Base-by-base conservation (phyloP, 2,888 invertebrate genomes). In the Idaea straminata region DNA sequence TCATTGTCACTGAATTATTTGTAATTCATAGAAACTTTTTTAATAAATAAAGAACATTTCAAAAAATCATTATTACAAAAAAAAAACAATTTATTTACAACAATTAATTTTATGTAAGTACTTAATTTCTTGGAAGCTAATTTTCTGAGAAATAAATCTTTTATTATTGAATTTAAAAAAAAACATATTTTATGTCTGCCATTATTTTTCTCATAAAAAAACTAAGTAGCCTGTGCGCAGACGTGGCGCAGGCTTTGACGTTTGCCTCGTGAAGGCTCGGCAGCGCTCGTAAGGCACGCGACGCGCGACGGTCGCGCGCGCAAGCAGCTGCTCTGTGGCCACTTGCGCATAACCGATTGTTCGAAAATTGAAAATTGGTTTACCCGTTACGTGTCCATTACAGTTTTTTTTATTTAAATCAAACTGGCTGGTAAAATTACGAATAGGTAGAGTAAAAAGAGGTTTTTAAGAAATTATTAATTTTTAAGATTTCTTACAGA, bases 241-340 rank as follows among this genome's bases (percentile, higher is more conserved):
- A 57, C 16, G 47, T 25, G 69, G 71, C 67, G 61, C 64, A 66
- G 65, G 71, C 70, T 71, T 71, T 72, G 71, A 61, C 73, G 66
- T 71, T 72, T 66, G 61, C 69, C 82, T 87, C 88, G 89, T 82
- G 76, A 72, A 71, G 71, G 68, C 70, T 88, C 89, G 87, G 85
- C 77, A 71, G 88, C 87, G 86, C 81, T 77, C 78, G 74, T 83
- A 80, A 74, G 84, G 88, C 89, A 89, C 91, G 91, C 89, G 91
- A 84, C 87, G 70, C 91, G 91, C 89, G 91, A 84, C 87, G 70
- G 83, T 72, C 91, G 88, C 87, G 84, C 88, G 89, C 82, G 78
- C 73, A 64, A 62, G 76, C 82, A 81, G 85, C 86, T 84, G 84
- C 84, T 78, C 67, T 63, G 63, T 79, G 81, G 74, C 82, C 87